A percentile compares a stretch with the other conserved stretches of the same genome.
Evolutionary conservation across 1,140 invertebrate genomes (phyloP).

Genomic region (Liolophura sinensis): DNA sequence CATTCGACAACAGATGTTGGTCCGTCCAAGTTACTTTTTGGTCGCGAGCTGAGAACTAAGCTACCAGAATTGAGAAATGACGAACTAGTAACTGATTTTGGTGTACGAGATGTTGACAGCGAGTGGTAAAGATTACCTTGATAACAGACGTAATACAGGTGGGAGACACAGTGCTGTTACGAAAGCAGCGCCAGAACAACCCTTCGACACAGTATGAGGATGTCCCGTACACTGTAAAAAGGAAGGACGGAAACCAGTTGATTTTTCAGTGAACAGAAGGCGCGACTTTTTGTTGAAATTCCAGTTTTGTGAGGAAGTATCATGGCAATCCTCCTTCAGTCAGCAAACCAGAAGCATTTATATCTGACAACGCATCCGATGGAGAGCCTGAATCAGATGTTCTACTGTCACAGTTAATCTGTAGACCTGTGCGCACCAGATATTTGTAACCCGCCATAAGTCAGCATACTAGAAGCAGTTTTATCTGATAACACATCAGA

Average conservation of each 20-base stretch:
- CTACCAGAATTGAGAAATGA: conserved; percentile 12
- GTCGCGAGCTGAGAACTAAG: conserved; percentile 24
- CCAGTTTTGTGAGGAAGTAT: conserved; percentile 3
- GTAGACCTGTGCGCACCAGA: no score
- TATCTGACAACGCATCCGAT: no score
- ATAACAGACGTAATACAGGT: conserved; percentile 6
- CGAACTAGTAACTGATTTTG: background rate
- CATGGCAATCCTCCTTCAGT: background rate
- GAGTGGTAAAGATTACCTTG: conserved; percentile 20
- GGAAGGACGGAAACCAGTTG: conserved; percentile 3
- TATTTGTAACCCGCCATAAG: no score
- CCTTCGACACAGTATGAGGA: conserved; percentile 3
- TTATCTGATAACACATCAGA: no score
- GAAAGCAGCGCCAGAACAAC: conserved; percentile 8
- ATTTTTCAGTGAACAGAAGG: conserved; percentile 6
- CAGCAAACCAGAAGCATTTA: background rate
- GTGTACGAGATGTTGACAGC: conserved; percentile 15
- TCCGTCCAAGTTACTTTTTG: conserved; percentile 22
- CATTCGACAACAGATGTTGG: conserved; percentile 18
- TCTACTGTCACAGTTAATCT: no score
- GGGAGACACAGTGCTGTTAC: conserved; percentile 7
- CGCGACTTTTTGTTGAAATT: background rate
- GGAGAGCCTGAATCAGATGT: no score
- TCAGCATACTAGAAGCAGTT: no score
- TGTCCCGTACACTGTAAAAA: conserved; percentile 3